Evolutionary conservation across 2,888 invertebrate genomes (phyloP).

Genomic region (Dexiosoma caninum): DNA sequence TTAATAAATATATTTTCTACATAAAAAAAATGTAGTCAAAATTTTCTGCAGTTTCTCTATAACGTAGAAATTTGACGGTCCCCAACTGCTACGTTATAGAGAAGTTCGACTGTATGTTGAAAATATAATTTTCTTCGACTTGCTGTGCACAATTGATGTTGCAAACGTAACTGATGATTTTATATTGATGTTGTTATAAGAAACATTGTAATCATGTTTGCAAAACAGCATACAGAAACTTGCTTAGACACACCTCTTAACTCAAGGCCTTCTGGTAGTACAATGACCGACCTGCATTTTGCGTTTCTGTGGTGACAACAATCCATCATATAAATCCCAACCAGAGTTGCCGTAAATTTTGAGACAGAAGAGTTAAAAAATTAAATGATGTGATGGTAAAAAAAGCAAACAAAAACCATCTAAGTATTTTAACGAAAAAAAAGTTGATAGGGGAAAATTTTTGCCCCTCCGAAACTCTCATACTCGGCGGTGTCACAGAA

Average conservation of each 20-base stretch:
- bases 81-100: too few species aligned
- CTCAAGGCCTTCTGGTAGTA: constrained; percentile 36
- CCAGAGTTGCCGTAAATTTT: not conserved
- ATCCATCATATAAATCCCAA: constrained; percentile 22
- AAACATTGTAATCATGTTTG: constrained; percentile 19
- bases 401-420: too few species aligned
- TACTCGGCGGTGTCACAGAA: too few species aligned
- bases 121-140: not conserved
- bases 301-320: constrained; percentile 26
- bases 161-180: not conserved
- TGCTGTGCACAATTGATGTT: not conserved
- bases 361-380: too few species aligned
- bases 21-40: too few species aligned
- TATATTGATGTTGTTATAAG: not conserved
- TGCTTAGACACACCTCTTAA: constrained; percentile 44
- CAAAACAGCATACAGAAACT: constrained; percentile 18
- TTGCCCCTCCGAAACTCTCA: too few species aligned
- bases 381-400: too few species aligned
- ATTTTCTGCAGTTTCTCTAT: too few species aligned
- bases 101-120: constrained; percentile 4
- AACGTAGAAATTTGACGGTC: too few species aligned
- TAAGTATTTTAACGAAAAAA: too few species aligned
- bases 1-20: too few species aligned
- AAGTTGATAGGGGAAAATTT: too few species aligned
- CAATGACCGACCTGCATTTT: constrained; percentile 52